phyloP scores from a whole-genome alignment of 2,888 invertebrate genomes.

The Brachyopa scutellaris region DNA sequence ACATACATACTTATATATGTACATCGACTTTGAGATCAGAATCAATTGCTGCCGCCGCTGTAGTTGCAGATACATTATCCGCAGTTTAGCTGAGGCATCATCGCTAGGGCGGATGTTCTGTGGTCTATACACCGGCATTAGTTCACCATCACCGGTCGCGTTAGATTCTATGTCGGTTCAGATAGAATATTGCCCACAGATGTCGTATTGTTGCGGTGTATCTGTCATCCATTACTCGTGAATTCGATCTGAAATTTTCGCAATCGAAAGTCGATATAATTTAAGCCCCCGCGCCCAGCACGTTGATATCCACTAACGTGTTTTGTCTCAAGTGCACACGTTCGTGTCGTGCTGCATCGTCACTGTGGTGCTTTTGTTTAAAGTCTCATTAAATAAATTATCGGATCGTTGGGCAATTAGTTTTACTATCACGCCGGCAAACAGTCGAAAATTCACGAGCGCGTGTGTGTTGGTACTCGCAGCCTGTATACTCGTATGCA shows the following conservation, averaged over 20 bases:
- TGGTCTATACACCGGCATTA: slow-evolving; percentile 21
- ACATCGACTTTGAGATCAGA: slow-evolving; percentile 41
- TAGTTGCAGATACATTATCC: too few species aligned
- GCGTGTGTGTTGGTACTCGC: slow-evolving; percentile 16
- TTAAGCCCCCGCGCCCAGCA: not conserved
- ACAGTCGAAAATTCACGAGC: too few species aligned
- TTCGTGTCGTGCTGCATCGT: not conserved
- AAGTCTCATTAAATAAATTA: slow-evolving; percentile 54
- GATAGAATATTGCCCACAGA: slow-evolving; percentile 20
- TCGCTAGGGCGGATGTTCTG: slow-evolving; percentile 26
- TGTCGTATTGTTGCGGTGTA: slow-evolving; percentile 1
- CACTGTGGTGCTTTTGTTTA: slow-evolving; percentile 28
- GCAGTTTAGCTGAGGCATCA: too few species aligned
- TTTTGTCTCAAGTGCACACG: not conserved
- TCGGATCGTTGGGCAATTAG: slow-evolving; percentile 62
- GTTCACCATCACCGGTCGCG: slow-evolving; percentile 11
- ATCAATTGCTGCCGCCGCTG: slow-evolving; percentile 55
- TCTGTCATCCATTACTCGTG: slow-evolving; percentile 33
- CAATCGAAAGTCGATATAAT: slow-evolving; percentile 41
- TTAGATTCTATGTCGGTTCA: slow-evolving; percentile 15
- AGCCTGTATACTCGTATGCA: slow-evolving; percentile 19
- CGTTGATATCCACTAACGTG: not conserved
- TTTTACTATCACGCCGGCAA: slow-evolving; percentile 54
- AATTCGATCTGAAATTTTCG: slow-evolving; percentile 33
- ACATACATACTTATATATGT: too few species aligned